Evolutionary conservation across 2,888 invertebrate genomes (phyloP), one percentile per base, ranked within the genome.

Genomic region (Exephanes ischioxanthus): DNA sequence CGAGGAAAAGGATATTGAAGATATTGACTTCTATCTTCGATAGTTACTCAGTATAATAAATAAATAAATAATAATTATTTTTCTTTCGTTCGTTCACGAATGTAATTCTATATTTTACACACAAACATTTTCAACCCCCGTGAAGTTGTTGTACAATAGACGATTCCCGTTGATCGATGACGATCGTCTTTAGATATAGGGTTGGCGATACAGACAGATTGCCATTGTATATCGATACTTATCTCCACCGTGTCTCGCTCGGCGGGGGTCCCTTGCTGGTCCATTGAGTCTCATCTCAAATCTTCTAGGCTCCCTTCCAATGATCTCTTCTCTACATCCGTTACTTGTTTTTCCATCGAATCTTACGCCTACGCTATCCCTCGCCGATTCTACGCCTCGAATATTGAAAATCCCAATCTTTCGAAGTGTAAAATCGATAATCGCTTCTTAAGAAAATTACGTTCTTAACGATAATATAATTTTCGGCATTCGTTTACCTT

Each of bases 401-500:
- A 22, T 61, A 61, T 61, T 14, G 14, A 26, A 61, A 26, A 30
- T 16, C 1, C 14, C 9, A 4, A 61, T 61, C 19, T 81, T 75
- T 75, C 48, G 77, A 81, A 81, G 78, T 63, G 61, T 30, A 30
- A 26, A 61, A 30, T 26, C 30, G 9, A 61, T 30, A 6, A 14
- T 61, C 14, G 61, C 30, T 61, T 5, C 55, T 55, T 22, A 19
- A 41, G 11, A 22, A 55, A 55, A 55, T 22, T 19, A 19, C 55
- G 19, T 55, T 55, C 66, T 53, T n/a, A 45, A 22, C 45, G 45
- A 68, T 26, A 9, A 51, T 82, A 79, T 79, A 85, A 78, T 85
- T 41, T 41, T 80, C 76, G 53, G 77, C 61, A 70, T 81, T 73
- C 78, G 80, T 85, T 81, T 63, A 78, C 81, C 76, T 63, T 78